phyloP scores from a whole-genome alignment of 2,797 vertebrate species.

The Pseudochaenichthys georgianus region DNA sequence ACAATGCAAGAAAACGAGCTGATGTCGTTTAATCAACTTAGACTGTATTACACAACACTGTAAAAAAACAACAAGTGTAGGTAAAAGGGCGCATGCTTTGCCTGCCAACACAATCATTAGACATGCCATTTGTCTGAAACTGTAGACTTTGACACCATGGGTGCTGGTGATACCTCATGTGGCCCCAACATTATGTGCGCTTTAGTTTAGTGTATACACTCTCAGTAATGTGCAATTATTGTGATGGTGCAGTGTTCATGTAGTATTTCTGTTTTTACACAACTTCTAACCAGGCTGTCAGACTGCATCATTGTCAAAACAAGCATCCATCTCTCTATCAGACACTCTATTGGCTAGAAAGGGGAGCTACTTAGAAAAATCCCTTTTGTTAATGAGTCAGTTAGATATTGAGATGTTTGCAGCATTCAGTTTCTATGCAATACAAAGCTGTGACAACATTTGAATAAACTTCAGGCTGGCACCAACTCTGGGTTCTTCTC shows the following conservation, averaged over 20 bases:
- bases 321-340: neutral
- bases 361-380: neutral
- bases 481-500: neutral
- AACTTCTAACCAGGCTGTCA: neutral
- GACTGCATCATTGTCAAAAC: neutral
- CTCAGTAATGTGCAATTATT: neutral
- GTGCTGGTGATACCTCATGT: neutral
- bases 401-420: neutral
- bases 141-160: conserved; percentile 1
- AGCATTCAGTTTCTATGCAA: neutral
- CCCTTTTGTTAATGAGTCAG: neutral
- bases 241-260: neutral
- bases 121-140: neutral
- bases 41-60: neutral
- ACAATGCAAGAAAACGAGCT: neutral
- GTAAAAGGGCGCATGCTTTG: neutral
- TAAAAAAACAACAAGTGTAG: neutral
- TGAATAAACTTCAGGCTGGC: neutral
- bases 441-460: neutral
- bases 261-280: neutral
- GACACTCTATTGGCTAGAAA: neutral
- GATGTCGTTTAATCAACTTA: neutral
- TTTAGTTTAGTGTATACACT: neutral
- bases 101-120: neutral
- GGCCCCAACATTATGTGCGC: too few species aligned